Conservation (phyloP, 2,888 invertebrate species). For the Phyllotreta striolata region DNA sequence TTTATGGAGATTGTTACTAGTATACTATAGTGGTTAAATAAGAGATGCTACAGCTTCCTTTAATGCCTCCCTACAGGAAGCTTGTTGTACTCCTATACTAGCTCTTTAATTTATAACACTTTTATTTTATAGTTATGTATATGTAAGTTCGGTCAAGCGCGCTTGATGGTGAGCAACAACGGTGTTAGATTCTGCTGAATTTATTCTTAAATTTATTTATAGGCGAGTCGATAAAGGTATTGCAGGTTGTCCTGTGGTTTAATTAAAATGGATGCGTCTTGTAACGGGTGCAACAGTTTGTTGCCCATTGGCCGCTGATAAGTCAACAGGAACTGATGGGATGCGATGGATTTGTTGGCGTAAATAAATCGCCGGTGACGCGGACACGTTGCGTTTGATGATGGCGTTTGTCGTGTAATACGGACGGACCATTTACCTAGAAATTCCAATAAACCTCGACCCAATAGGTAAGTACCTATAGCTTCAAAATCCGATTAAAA, state of each 20-base stretch:
- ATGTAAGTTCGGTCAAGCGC: too few relatives aligned
- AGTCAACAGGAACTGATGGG: constrained; percentile 4
- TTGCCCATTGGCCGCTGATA: background rate
- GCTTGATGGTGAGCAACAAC: too few relatives aligned
- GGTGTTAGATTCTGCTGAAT: background rate
- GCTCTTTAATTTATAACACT: too few relatives aligned
- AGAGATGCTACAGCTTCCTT: constrained; percentile 16
- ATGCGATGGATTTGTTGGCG: background rate
- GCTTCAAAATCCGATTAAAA: constrained; percentile 5
- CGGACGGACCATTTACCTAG: background rate
- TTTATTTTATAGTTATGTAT: too few relatives aligned
- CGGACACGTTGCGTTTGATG: constrained; percentile 2
- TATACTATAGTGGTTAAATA: background rate
- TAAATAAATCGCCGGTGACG: constrained; percentile 3
- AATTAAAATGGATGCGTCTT: constrained; percentile 4
- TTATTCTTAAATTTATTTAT: background rate
- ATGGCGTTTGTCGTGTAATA: background rate
- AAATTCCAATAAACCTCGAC: constrained; percentile 1
- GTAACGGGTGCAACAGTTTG: background rate
- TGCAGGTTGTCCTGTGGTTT: constrained; percentile 5
- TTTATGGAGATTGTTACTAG: constrained; percentile 27
- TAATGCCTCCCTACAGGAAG: too few relatives aligned
- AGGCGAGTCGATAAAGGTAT: background rate
- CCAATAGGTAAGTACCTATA: background rate
- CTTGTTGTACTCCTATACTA: too few relatives aligned